Conservation (phyloP, 2,888 invertebrate genomes). For the Thymelicus lineola region DNA sequence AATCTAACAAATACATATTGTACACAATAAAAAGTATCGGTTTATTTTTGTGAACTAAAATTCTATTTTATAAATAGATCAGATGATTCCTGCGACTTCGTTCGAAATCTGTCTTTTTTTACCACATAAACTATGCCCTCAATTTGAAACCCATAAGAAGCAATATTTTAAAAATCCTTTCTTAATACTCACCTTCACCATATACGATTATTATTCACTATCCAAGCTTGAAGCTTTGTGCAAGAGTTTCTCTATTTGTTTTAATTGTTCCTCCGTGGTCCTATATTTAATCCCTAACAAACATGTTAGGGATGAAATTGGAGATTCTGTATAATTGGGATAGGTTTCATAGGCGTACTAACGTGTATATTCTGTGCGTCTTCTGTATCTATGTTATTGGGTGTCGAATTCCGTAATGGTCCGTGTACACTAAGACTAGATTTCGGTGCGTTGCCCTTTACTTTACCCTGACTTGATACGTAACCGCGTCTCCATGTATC, state of each 20-base stretch:
- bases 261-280: background rate
- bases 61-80: background rate
- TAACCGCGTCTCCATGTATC: background rate
- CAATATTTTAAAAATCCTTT: no score
- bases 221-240: no score
- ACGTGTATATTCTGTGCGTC: background rate
- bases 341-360: background rate
- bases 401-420: background rate
- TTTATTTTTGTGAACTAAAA: background rate
- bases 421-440: background rate
- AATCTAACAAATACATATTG: no score
- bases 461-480: background rate
- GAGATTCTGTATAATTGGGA: constrained; percentile 4
- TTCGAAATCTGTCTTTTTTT: no score
- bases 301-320: background rate
- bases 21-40: no score
- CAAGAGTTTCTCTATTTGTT: background rate
- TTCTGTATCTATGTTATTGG: background rate
- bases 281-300: background rate
- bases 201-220: no score
- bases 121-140: no score
- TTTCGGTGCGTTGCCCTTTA: constrained; percentile 7
- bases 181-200: no score
- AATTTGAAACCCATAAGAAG: no score
- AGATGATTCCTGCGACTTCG: no score